A percentile compares a stretch with the other conserved stretches of the same genome.
Evolutionary conservation across 2,113 vertebrate genomes (phyloP).

Genomic region (Cardinalis cardinalis): DNA sequence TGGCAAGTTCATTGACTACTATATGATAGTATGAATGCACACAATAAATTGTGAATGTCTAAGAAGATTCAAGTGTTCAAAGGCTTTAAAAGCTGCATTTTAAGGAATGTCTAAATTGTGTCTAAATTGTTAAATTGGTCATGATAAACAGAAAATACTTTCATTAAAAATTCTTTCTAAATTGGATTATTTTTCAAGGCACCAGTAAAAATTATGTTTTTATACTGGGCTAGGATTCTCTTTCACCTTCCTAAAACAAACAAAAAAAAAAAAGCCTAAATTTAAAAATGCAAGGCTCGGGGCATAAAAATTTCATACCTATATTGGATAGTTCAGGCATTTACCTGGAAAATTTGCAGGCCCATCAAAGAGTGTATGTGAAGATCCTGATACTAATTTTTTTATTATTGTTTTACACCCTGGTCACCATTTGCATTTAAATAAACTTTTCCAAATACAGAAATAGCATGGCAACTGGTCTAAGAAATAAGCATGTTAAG

Average conservation of each 20-base stretch:
- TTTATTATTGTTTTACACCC: not conserved
- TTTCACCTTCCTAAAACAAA: not conserved
- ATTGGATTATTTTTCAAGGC: not conserved
- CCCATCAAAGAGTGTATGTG: not conserved
- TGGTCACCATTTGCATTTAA: not conserved
- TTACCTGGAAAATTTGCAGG: not conserved
- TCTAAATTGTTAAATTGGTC: not conserved
- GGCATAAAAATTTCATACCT: not conserved
- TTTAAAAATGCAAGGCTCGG: not conserved
- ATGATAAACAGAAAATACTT: not conserved
- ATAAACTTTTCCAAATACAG: not conserved
- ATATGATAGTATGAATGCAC: not conserved
- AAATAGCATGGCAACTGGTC: not conserved
- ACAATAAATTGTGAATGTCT: not conserved
- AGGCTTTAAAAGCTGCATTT: not conserved
- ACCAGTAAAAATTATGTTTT: not conserved
- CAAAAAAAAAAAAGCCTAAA: not conserved
- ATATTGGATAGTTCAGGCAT: not conserved
- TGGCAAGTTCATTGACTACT: not conserved
- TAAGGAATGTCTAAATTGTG: not conserved
- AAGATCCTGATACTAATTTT: not conserved
- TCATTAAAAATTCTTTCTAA: not conserved
- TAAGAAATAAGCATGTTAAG: not conserved
- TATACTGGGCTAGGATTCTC: not conserved
- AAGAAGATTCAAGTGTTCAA: not conserved